Conservation (phyloP, 2,888 invertebrate genomes). For the Metacarcinus magister region DNA sequence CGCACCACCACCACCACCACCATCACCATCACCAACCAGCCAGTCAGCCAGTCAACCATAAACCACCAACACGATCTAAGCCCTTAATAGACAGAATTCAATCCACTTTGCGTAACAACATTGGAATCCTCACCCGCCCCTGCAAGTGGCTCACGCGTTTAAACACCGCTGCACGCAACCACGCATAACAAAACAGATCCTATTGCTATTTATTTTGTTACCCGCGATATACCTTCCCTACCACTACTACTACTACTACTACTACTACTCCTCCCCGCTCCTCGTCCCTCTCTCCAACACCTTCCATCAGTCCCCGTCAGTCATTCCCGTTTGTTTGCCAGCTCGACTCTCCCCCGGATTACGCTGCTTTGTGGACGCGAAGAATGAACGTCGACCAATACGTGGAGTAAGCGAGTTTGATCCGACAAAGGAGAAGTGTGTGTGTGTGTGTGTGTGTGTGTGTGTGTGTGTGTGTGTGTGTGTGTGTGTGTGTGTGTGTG, state of each 20-base stretch:
- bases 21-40: background rate
- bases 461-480: too few relatives aligned
- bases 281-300: background rate
- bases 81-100: background rate
- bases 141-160: background rate
- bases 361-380: background rate
- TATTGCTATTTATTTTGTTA: background rate
- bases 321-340: background rate
- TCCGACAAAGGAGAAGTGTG: background rate
- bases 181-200: too few relatives aligned
- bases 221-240: background rate
- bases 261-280: background rate
- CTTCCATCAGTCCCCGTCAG: background rate
- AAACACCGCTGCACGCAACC: too few relatives aligned
- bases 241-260: background rate
- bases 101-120: background rate
- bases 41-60: background rate
- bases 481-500: background rate
- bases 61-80: background rate
- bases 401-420: background rate
- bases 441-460: background rate
- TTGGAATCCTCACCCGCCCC: background rate
- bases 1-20: constrained; percentile 7
- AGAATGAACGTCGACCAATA: background rate
- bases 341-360: background rate